A percentile compares a stretch with the other conserved stretches of the same genome.
Evolutionary conservation across 1,140 invertebrate genomes (phyloP).

Genomic region (Lutraria rhynchaena): DNA sequence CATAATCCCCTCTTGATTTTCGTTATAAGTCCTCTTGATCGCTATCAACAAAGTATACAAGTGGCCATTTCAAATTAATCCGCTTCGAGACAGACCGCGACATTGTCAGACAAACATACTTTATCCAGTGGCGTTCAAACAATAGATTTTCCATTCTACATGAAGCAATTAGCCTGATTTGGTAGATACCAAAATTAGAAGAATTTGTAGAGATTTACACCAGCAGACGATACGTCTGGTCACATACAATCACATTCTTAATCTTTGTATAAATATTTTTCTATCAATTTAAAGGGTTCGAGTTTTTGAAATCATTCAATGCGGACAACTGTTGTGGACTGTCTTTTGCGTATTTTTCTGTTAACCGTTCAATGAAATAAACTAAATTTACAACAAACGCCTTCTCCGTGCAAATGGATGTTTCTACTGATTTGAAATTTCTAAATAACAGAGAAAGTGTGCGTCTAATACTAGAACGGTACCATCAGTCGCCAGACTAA

Average conservation of each 20-base stretch:
- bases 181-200: background rate
- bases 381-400: background rate
- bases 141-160: background rate
- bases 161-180: constrained; percentile 14
- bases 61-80: constrained; percentile 11
- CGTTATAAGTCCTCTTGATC: constrained; percentile 18
- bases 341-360: background rate
- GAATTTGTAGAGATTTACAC: background rate
- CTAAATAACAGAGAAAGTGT: no score
- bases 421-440: background rate
- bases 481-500: no score
- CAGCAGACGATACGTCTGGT: constrained; percentile 16
- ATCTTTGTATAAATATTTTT: constrained; percentile 35
- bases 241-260: constrained; percentile 12
- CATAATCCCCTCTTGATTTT: constrained; percentile 48
- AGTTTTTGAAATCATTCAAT: background rate
- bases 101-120: background rate
- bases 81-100: background rate
- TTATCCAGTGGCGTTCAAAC: background rate
- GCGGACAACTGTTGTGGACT: background rate
- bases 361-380: background rate
- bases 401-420: background rate
- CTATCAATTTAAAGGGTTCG: background rate
- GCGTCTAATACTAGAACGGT: no score
- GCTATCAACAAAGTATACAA: constrained; percentile 35